Base-by-base conservation (phyloP, 2,113 vertebrate species). In the Anolis carolinensis region DNA sequence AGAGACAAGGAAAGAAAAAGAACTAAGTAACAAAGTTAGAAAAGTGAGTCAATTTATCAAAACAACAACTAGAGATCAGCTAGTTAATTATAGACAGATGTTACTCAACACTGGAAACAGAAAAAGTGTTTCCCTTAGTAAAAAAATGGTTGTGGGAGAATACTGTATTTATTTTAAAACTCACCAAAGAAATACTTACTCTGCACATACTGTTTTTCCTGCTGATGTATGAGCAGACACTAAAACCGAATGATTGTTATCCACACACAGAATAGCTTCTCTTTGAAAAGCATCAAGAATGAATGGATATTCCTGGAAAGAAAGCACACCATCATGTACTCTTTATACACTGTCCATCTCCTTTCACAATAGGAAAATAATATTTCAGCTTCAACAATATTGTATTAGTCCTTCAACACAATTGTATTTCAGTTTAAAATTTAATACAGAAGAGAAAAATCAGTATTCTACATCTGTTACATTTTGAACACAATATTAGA, bases 131-230 rank as follows among this genome's bases (percentile, higher is more conserved):
- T 59, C 16, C 13, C 55, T 59, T 59, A 59, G 14, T 14, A 59
- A 25, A n/a, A 68, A 27, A 25, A 3, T 27, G 27, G 30, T 11
- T 10, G 25, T 1, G 2, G 10, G 80, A 65, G 39, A 0, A 0
- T 3, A 82, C 7, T 20, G 67, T 16, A 82, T 0, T 1, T 2
- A 16, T 86, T 82, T 76, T 73, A 48, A 65, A 84, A 1, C 1
- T 16, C 30, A 34, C 13, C n/a, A 89, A 7, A 88, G 84, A 90
- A 84, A 23, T 91, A 98, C 99, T 97, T 95, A 99, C 98, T 99
- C 99, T 25, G 99, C 99, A 89, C 98, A 99, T n/a, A 99, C 99
- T 4, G 99, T 99, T 96, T 99, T 99, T 72, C 99, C 99, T n/a
- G 99, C 98, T 84, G 99, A 99, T 7, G 99, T 99, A 90, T 99